Evolutionary conservation across 2,888 invertebrate genomes (phyloP).

Genomic region (Apamea anceps): DNA sequence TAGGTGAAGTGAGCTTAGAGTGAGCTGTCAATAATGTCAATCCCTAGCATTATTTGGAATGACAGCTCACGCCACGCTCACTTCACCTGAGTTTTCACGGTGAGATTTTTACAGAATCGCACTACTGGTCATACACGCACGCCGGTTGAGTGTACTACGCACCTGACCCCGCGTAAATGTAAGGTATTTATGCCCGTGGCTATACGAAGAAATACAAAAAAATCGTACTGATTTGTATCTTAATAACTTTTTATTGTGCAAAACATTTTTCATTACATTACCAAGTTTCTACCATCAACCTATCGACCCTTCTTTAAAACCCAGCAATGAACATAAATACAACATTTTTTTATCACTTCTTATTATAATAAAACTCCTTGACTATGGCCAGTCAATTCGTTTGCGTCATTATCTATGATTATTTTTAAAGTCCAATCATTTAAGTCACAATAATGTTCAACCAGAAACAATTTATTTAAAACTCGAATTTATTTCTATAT

Average conservation of each 20-base stretch:
- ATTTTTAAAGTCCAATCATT: not conserved
- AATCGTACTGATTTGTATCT: too few species aligned
- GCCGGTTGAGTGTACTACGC: too few species aligned
- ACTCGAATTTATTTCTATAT: not conserved
- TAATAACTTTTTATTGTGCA: not conserved
- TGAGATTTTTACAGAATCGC: too few species aligned
- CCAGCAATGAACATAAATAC: slow-evolving; percentile 12
- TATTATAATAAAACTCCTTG: slow-evolving; percentile 34
- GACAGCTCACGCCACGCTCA: too few species aligned
- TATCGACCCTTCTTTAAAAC: not conserved
- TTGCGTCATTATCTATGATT: not conserved
- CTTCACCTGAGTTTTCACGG: too few species aligned
- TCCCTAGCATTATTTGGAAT: too few species aligned
- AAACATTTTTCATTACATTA: slow-evolving; percentile 2
- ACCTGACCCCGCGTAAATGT: not conserved
- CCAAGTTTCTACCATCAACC: not conserved
- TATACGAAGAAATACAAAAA: not conserved
- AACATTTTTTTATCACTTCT: slow-evolving; percentile 44
- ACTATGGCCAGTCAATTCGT: slow-evolving; percentile 1
- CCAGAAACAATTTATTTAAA: not conserved
- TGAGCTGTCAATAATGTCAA: too few species aligned
- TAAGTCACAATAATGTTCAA: not conserved
- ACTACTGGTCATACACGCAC: too few species aligned
- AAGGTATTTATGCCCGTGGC: not conserved
- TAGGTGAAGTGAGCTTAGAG: too few species aligned